Conservation (phyloP, 2,888 invertebrate genomes). For the Oscheius onirici region DNA sequence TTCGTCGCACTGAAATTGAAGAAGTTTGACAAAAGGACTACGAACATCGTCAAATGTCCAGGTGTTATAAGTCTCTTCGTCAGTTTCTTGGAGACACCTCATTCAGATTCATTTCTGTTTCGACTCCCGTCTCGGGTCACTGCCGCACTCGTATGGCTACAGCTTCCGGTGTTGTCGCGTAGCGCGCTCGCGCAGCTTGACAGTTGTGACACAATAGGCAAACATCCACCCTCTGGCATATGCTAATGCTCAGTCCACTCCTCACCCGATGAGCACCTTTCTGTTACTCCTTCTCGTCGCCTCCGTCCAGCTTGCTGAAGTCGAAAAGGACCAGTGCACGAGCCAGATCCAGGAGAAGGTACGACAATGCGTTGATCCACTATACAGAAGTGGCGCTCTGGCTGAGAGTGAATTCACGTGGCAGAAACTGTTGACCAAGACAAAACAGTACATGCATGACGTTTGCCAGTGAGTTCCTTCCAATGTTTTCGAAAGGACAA, state of each 20-base stretch:
- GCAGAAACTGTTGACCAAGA: conserved; percentile 54
- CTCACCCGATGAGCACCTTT: conserved; percentile 18
- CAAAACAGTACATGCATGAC: conserved; percentile 55
- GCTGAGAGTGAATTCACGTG: conserved; percentile 46
- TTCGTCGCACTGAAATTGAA: too few relatives aligned
- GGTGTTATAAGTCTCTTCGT: too few relatives aligned
- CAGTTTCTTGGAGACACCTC: too few relatives aligned
- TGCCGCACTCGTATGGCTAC: neutral
- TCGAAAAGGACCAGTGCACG: conserved; percentile 1
- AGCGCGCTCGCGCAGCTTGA: conserved; percentile 12
- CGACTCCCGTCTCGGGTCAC: neutral
- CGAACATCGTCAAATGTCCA: too few relatives aligned
- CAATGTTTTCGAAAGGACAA: neutral
- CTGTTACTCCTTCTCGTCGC: neutral
- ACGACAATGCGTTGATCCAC: conserved; percentile 57
- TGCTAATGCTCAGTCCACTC: conserved; percentile 23
- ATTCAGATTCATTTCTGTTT: too few relatives aligned
- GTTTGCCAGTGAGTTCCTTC: conserved; percentile 58
- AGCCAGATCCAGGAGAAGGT: conserved; percentile 21
- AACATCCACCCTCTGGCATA: conserved; percentile 25
- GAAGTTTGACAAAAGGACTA: too few relatives aligned
- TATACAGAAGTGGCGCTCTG: conserved; percentile 57
- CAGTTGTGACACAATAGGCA: conserved; percentile 29
- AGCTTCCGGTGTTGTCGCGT: conserved; percentile 22
- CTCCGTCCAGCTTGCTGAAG: neutral